phyloP scores from a whole-genome alignment of 2,113 vertebrate species.

The Calidris pugnax region DNA sequence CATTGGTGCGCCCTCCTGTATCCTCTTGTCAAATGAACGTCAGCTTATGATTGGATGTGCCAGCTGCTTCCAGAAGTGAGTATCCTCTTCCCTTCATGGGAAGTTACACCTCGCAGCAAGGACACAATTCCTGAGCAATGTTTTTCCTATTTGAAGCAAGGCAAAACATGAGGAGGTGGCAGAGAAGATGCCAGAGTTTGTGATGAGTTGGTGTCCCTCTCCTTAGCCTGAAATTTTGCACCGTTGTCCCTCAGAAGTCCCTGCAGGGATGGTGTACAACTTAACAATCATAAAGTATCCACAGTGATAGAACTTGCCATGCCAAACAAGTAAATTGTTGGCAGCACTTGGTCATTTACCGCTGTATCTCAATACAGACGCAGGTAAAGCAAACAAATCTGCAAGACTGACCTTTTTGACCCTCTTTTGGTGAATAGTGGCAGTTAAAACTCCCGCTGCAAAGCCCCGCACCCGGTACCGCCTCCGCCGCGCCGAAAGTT shows the following conservation, averaged over 20 bases:
- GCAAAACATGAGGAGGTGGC: not conserved
- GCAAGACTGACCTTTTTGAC: not conserved
- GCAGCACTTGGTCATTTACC: not conserved
- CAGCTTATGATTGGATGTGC: not conserved
- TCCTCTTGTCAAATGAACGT: not conserved
- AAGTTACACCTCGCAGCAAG: not conserved
- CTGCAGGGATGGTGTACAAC: not conserved
- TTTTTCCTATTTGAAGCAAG: not conserved
- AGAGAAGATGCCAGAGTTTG: not conserved
- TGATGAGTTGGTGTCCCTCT: not conserved
- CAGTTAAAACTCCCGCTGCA: not conserved
- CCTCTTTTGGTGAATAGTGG: not conserved
- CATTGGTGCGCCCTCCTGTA: not conserved
- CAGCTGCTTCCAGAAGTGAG: not conserved
- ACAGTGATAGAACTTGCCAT: accelerated
- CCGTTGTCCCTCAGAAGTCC: not conserved
- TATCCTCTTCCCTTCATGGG: not conserved
- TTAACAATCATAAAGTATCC: not conserved
- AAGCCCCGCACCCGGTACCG: not conserved
- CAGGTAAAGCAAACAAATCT: not conserved
- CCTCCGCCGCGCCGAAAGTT: not conserved
- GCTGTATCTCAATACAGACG: not conserved
- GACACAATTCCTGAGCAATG: not conserved
- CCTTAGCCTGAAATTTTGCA: not conserved
- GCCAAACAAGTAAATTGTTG: not conserved